Conservation (phyloP, 2,113 vertebrate species). For the Alexandromys fortis region DNA sequence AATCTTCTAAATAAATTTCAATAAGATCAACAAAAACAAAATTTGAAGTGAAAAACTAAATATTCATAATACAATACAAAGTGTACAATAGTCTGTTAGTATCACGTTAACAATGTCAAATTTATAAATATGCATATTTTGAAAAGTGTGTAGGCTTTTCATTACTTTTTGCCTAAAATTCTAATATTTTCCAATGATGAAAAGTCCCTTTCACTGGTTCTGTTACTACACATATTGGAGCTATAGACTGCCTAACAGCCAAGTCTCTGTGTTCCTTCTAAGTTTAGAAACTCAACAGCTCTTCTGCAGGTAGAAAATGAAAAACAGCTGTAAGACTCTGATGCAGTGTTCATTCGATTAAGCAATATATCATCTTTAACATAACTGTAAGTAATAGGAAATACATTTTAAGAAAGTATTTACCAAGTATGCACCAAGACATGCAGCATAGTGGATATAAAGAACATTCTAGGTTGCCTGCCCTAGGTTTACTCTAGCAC, state of each 20-base stretch:
- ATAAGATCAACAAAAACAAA: not conserved
- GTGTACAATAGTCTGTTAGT: not conserved
- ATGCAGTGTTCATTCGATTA: not conserved
- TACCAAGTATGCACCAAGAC: not conserved
- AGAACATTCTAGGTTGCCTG: not conserved
- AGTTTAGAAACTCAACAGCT: not conserved
- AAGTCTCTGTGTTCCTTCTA: not conserved
- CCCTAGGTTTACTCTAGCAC: not conserved
- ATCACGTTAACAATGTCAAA: not conserved
- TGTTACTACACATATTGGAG: no score
- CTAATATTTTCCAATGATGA: not conserved
- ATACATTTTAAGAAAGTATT: not conserved
- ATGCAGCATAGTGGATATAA: not conserved
- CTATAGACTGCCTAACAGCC: not conserved
- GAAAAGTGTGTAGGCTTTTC: not conserved
- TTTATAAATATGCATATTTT: not conserved
- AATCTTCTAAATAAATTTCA: not conserved
- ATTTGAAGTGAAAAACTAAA: not conserved
- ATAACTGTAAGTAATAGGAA: not conserved
- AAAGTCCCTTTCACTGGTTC: not conserved
- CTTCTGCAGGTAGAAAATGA: not conserved
- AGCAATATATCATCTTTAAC: not conserved
- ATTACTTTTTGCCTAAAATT: not conserved
- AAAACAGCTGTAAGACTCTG: not conserved
- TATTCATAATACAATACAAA: not conserved